Evolutionary conservation across 2,888 invertebrate species (phyloP).

Genomic region (Timema cristinae): DNA sequence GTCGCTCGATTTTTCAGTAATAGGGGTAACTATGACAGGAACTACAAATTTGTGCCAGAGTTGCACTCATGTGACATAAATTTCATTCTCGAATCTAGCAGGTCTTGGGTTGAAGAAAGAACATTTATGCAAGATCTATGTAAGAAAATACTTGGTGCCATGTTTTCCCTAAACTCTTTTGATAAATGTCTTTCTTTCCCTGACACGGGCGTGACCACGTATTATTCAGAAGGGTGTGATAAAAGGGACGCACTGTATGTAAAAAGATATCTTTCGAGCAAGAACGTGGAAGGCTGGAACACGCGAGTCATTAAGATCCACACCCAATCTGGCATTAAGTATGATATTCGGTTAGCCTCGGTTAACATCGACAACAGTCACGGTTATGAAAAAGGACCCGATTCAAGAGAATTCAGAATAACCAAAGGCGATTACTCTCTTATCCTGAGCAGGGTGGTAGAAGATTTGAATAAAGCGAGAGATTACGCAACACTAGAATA

Average conservation of each 20-base stretch:
- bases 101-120: not conserved
- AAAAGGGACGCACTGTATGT: not conserved
- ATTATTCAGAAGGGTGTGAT: not conserved
- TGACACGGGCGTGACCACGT: not conserved
- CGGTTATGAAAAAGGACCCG: not conserved
- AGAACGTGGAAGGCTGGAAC: constrained; percentile 1
- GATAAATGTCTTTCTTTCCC: no score
- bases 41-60: not conserved
- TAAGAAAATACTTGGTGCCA: not conserved
- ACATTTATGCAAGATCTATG: not conserved
- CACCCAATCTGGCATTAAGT: not conserved
- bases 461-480: not conserved
- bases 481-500: not conserved
- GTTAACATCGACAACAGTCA: not conserved
- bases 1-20: not conserved
- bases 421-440: constrained; percentile 11
- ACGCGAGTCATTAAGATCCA: not conserved
- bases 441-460: not conserved
- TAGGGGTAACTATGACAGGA: not conserved
- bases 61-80: not conserved
- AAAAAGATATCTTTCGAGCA: not conserved
- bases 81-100: not conserved
- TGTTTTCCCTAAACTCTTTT: not conserved
- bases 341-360: not conserved
- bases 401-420: not conserved